Evolutionary conservation across 2,113 vertebrate genomes (phyloP), one percentile per base, ranked within the genome.

Genomic region (Thamnophis sirtalis): DNA sequence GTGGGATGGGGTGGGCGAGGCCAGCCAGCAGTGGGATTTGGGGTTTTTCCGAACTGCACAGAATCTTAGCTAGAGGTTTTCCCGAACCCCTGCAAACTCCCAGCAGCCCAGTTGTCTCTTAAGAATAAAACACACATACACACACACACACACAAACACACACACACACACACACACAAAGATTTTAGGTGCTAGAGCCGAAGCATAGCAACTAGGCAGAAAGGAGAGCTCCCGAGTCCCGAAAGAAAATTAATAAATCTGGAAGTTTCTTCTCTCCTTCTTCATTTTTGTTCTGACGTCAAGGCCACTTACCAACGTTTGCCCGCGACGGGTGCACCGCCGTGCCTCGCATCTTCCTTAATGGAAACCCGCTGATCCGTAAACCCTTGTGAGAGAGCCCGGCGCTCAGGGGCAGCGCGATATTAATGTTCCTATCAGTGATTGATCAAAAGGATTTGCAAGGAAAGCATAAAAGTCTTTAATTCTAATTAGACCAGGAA

Each of bases 301-400:
- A 80, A 97, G 97, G 98, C 98, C 98, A 98, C 98, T 98, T 98
- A 98, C 96, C 97, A 97, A 98, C 98, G 98, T 98, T 97, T 98
- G 98, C 96, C 97, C 96, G 68, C 28, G 63, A 56, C 96, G 95
- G 63, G 95, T 96, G 92, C n/a, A 93, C 6, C 7, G 95, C 97
- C 95, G 97, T 95, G 95, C 97, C 98, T 98, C 98, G 97, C 97
- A 97, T 97, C 97, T 98, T 97, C 97, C 97, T 98, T 99, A 99
- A 99, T 99, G 98, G 98, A 99, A 99, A 99, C 97, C 96, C 98
- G 97, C 98, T 99, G 99, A 99, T 99, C 99, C 99, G 97, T 99
- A 98, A 92, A 98, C 98, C 96, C 58, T 96, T 89, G 93, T 92
- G 97, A 94, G 97, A 97, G 97, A 97, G 98, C 98, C 97, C 96